A percentile compares a stretch with the other conserved stretches of the same genome.
Conservation (phyloP, 2,888 invertebrate genomes). For the Chrysolina americana region DNA sequence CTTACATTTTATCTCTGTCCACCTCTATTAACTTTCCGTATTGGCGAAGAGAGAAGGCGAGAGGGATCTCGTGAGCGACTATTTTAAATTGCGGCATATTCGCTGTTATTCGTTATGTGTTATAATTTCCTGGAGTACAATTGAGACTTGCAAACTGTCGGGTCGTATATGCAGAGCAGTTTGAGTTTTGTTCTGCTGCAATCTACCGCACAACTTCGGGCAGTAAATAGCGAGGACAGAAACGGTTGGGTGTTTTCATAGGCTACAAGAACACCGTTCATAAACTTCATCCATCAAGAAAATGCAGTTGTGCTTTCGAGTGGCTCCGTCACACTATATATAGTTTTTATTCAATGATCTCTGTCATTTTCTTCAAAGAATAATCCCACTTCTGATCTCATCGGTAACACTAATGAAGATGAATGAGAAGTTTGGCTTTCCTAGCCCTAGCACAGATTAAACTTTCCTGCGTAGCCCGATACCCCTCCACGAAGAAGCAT, state of each 20-base stretch:
- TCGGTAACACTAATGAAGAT: too few species aligned
- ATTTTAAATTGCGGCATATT: conserved; percentile 24
- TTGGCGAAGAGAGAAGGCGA: not conserved
- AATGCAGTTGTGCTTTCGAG: too few species aligned
- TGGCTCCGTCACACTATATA: too few species aligned
- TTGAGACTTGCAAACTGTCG: conserved; percentile 15
- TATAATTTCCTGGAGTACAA: conserved; percentile 7
- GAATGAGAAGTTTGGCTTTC: too few species aligned
- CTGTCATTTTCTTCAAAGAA: too few species aligned
- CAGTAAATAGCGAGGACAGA: conserved; percentile 9
- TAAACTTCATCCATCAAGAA: too few species aligned
- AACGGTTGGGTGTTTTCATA: not conserved
- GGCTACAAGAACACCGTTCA: too few species aligned
- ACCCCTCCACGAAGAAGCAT: too few species aligned
- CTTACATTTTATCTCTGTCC: conserved; percentile 7
- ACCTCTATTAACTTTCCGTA: conserved; percentile 9
- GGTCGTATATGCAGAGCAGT: conserved; percentile 22
- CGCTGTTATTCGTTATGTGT: conserved; percentile 21
- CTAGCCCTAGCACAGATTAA: too few species aligned
- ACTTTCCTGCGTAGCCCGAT: too few species aligned
- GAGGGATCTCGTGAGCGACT: conserved; percentile 4
- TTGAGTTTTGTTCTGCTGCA: conserved; percentile 15
- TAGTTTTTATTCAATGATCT: too few species aligned
- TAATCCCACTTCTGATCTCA: too few species aligned
- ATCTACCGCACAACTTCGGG: not conserved